Evolutionary conservation across 2,797 vertebrate species (phyloP).

Genomic region (Rallus crepitans): DNA sequence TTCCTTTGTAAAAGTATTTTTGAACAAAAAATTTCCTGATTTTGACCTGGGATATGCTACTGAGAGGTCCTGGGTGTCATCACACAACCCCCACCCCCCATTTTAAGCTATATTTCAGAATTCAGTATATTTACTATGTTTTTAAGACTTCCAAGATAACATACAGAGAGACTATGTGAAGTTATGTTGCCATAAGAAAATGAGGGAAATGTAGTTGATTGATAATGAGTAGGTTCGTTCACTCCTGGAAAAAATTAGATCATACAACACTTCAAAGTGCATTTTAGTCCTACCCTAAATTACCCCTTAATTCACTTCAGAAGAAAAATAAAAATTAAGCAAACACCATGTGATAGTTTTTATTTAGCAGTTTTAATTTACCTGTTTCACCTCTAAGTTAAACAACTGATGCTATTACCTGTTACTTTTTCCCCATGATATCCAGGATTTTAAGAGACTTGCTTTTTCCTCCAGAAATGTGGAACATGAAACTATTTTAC

Average conservation of each 20-base stretch:
- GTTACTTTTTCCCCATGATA: not conserved
- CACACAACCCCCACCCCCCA: too few species aligned
- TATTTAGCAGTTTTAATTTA: not conserved
- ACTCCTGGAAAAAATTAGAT: not conserved
- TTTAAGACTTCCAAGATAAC: not conserved
- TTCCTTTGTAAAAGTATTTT: not conserved
- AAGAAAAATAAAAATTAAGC: not conserved
- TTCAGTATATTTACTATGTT: not conserved
- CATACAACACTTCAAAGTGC: not conserved
- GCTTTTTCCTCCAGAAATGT: not conserved
- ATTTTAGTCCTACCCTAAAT: not conserved
- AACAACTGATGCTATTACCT: not conserved
- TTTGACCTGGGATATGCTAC: not conserved
- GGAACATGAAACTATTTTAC: not conserved
- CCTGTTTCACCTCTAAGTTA: not conserved
- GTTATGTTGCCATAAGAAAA: not conserved
- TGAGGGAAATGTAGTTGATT: not conserved
- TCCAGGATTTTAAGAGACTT: not conserved
- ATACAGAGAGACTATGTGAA: not conserved
- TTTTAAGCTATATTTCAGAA: too few species aligned
- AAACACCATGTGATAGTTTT: fast-evolving
- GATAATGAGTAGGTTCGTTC: not conserved
- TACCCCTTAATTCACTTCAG: not conserved
- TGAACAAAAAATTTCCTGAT: not conserved
- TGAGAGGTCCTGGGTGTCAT: not conserved